A percentile compares a stretch with the other conserved stretches of the same genome.
Conservation (phyloP, 2,113 vertebrate genomes). For the Triplophysa tibetana region DNA sequence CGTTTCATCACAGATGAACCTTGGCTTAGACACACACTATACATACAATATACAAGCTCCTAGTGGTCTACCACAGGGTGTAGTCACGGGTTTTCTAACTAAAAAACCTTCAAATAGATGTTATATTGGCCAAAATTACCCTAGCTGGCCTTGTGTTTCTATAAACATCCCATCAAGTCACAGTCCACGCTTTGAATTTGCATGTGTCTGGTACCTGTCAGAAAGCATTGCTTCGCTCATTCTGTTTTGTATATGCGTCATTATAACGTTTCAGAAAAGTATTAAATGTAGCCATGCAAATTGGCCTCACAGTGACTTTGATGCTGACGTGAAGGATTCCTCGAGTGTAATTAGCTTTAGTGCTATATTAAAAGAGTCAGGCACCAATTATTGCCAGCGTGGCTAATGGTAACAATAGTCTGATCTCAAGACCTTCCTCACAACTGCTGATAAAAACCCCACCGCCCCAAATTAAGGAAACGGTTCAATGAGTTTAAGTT, state of each 20-base stretch:
- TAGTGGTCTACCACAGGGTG: slow-evolving; percentile 75
- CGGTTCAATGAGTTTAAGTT: slow-evolving; percentile 56
- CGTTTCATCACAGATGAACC: too few species aligned
- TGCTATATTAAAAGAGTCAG: slow-evolving; percentile 67
- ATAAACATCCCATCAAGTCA: background rate
- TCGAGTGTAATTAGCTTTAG: slow-evolving; percentile 67
- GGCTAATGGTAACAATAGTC: slow-evolving; percentile 42
- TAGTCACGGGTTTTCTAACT: slow-evolving; percentile 58
- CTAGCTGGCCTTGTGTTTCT: slow-evolving; percentile 19
- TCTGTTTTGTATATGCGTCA: slow-evolving; percentile 36
- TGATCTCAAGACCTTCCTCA: background rate
- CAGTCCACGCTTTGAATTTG: slow-evolving; percentile 29
- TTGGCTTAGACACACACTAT: slow-evolving; percentile 3
- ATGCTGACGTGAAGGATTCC: slow-evolving; percentile 32
- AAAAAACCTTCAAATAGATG: slow-evolving; percentile 59
- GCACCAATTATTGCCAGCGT: slow-evolving; percentile 60
- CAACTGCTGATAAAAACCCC: background rate
- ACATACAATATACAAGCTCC: slow-evolving; percentile 25
- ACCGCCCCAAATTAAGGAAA: slow-evolving; percentile 31
- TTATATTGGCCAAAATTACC: slow-evolving; percentile 49
- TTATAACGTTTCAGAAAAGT: background rate
- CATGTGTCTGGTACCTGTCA: slow-evolving; percentile 25
- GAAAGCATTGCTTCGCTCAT: slow-evolving; percentile 2
- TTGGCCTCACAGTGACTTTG: slow-evolving; percentile 20
- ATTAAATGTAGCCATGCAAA: slow-evolving; percentile 21